phyloP scores from a whole-genome alignment of 2,113 vertebrate species.

The cat (Felis catus) region F.catus_Fca126_mat1.0 CM031414.1:99316501-99317000 shows the following conservation, averaged over 20 bases:
- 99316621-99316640: neutral
- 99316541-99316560: neutral
- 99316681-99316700: neutral
- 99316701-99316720: neutral
- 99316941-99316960: neutral
- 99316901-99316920: neutral
- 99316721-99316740: neutral
- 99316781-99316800: neutral
- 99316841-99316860: neutral
- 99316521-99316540: neutral
- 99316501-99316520: neutral
- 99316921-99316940: neutral
- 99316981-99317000: neutral
- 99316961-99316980: neutral
- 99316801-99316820: neutral
- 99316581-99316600: neutral
- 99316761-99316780: neutral
- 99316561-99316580: neutral
- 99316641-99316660: neutral
- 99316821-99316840: neutral
- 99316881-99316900: neutral
- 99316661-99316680: neutral
- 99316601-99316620: neutral
- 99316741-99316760: neutral
- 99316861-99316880: neutral